phyloP scores from a whole-genome alignment of 1,140 invertebrate species.

The Caenorhabditis briggsae region DNA sequence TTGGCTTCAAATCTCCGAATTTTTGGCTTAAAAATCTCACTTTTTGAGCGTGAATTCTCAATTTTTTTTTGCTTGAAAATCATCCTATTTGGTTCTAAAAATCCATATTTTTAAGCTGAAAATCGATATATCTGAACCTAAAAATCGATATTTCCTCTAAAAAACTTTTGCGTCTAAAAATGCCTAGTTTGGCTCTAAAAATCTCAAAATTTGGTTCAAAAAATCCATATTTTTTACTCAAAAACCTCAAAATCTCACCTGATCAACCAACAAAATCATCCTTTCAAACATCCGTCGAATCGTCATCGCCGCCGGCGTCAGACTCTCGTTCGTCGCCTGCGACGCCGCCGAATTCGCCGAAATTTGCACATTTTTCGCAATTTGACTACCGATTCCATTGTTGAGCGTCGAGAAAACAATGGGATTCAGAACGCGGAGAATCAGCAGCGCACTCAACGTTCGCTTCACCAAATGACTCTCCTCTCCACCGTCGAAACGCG shows the following conservation, averaged over 20 bases:
- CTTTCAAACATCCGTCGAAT: conserved; percentile 35
- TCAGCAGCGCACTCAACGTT: conserved; percentile 37
- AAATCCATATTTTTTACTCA: too few relatives aligned
- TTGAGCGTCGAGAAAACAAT: conserved; percentile 11
- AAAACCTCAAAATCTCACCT: background rate
- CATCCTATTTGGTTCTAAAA: too few relatives aligned
- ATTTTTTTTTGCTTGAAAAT: too few relatives aligned
- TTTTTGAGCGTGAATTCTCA: too few relatives aligned
- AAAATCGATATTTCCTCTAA: too few relatives aligned
- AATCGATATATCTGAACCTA: too few relatives aligned
- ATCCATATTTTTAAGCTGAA: too few relatives aligned
- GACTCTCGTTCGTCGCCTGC: background rate
- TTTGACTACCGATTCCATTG: conserved; percentile 33
- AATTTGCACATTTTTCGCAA: conserved; percentile 35
- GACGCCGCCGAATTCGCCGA: conserved; percentile 32
- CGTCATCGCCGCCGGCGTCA: conserved; percentile 18
- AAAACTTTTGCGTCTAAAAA: too few relatives aligned
- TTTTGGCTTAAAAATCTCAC: too few relatives aligned
- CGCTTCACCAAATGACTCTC: conserved; percentile 17
- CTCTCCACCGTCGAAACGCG: conserved; percentile 6
- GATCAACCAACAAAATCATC: conserved; percentile 15
- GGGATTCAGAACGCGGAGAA: conserved; percentile 23
- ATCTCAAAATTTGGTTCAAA: too few relatives aligned
- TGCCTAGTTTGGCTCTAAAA: too few relatives aligned
- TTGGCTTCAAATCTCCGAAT: too few relatives aligned